Percentiles rank a stretch among this genome's conserved stretches.
phyloP scores from a whole-genome alignment of 1,140 invertebrate genomes.

The Cydia strobilella region DNA sequence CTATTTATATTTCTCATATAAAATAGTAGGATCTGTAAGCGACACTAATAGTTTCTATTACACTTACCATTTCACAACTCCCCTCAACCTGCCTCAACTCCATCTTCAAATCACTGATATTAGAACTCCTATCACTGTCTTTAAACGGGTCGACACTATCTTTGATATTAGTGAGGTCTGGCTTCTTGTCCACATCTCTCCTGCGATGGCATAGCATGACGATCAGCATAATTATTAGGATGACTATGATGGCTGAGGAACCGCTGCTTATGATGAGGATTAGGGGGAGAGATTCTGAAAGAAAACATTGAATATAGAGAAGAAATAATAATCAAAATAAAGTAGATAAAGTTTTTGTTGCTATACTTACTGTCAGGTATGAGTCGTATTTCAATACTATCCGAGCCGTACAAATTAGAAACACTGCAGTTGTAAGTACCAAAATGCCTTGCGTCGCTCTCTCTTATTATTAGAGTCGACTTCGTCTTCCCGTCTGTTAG shows the following conservation, averaged over 20 bases:
- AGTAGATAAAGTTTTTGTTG: neutral
- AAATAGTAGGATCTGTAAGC: too few relatives aligned
- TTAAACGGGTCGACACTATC: constrained; percentile 59
- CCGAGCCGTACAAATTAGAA: constrained; percentile 93
- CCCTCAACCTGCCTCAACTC: constrained; percentile 69
- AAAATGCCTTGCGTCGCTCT: constrained; percentile 91
- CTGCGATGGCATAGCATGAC: constrained; percentile 68
- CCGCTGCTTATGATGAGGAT: constrained; percentile 54
- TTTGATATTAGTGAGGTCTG: constrained; percentile 66
- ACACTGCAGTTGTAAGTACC: constrained; percentile 97
- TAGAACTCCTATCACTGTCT: constrained; percentile 65
- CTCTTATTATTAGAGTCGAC: constrained; percentile 91
- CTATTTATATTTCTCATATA: too few relatives aligned
- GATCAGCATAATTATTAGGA: constrained; percentile 61
- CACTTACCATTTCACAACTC: constrained; percentile 67
- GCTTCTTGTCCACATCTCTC: constrained; percentile 59
- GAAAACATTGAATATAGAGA: neutral
- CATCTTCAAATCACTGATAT: constrained; percentile 70
- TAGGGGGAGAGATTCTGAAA: constrained; percentile 60
- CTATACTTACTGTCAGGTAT: constrained; percentile 92
- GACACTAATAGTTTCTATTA: too few relatives aligned
- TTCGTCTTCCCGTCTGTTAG: constrained; percentile 84
- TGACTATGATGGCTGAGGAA: constrained; percentile 50
- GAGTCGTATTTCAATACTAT: constrained; percentile 90
- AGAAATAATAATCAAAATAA: neutral